Evolutionary conservation across 1,140 invertebrate species (phyloP).

Genomic region (Eueides isabella): DNA sequence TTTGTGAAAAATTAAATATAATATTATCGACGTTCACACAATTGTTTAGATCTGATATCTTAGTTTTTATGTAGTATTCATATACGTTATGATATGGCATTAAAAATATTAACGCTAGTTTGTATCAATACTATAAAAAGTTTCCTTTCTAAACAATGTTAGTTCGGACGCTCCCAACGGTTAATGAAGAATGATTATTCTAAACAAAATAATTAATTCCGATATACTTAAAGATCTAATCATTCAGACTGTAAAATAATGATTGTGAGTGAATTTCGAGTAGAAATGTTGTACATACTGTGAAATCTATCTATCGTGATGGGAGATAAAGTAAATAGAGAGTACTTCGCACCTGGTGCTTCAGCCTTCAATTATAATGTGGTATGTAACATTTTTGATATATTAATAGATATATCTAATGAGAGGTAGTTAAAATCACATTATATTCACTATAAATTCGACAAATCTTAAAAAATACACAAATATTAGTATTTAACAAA

Average conservation of each 20-base stretch:
- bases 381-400: conserved; percentile 54
- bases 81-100: neutral
- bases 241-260: conserved; percentile 48
- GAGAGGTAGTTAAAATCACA: neutral
- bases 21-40: conserved; percentile 9
- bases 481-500: neutral
- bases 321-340: conserved; percentile 73
- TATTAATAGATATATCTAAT: neutral
- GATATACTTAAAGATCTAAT: conserved; percentile 25
- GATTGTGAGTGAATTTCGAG: conserved; percentile 47
- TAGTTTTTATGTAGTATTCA: neutral
- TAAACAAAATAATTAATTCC: conserved; percentile 29
- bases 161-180: conserved; percentile 66
- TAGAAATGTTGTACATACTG: conserved; percentile 47
- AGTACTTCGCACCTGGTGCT: conserved; percentile 66
- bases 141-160: conserved; percentile 50
- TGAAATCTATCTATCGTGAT: conserved; percentile 51
- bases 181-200: conserved; percentile 35
- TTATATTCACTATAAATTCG: neutral
- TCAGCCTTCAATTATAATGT: conserved; percentile 77
- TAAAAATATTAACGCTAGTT: conserved; percentile 6
- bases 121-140: no score
- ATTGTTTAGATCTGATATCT: neutral
- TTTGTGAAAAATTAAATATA: conserved; percentile 30
- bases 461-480: neutral